These are phyloP conservation scores for Drosophila lowei DNA, from an alignment of 1,140 invertebrate species.

Conservation along the genomic window DNA sequence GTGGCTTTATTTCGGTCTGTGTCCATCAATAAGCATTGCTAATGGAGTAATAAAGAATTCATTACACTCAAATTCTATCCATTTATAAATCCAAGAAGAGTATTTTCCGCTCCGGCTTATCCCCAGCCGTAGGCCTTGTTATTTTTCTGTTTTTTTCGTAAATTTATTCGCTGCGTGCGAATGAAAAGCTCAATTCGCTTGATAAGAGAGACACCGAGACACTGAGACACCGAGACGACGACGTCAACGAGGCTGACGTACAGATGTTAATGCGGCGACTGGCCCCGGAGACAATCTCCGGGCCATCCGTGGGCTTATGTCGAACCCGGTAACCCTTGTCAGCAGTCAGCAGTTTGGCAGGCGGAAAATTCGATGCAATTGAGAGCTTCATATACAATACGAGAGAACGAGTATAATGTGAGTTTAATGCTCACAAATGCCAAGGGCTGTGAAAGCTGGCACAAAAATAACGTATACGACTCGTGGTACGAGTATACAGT, in stretches of 20 bases:
- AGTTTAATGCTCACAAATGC: conserved; percentile 48
- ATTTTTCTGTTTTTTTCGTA: conserved; percentile 17
- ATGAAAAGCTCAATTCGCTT: conserved; percentile 73
- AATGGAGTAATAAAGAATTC: no score
- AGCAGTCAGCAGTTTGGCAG: conserved; percentile 28
- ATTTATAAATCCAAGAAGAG: no score
- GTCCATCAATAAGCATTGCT: no score
- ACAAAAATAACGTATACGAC: conserved; percentile 65
- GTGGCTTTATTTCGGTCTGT: no score
- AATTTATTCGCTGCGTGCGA: conserved; percentile 76
- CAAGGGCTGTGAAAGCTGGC: conserved; percentile 43
- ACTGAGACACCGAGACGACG: background rate
- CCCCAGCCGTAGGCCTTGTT: no score
- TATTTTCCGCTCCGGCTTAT: no score
- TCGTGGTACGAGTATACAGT: conserved; percentile 27
- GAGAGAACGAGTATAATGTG: conserved; percentile 45
- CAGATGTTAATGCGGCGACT: conserved; percentile 37
- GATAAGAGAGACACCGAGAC: conserved; percentile 52
- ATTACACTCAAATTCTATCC: no score
- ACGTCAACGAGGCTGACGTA: conserved; percentile 35
- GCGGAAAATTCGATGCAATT: conserved; percentile 29
- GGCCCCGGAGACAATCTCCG: conserved; percentile 30
- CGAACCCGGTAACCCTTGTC: conserved; percentile 51
- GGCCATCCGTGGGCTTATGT: conserved; percentile 16
- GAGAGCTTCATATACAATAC: conserved; percentile 29